Base-by-base conservation (phyloP, 2,113 vertebrate genomes). In the Myanophis thanlyinensis region DNA sequence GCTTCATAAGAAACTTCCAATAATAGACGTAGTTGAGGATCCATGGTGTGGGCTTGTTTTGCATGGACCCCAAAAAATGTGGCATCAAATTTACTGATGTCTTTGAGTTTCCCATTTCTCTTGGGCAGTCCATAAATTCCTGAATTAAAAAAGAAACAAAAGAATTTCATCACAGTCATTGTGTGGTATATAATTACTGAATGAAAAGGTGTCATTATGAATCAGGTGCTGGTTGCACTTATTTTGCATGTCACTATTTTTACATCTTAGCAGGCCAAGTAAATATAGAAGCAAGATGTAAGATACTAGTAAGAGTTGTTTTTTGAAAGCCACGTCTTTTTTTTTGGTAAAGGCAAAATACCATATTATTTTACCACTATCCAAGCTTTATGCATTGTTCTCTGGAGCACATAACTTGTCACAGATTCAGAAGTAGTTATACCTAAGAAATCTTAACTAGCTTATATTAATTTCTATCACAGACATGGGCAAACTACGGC, bases 1-100 rank as follows among this genome's bases (percentile, higher is more conserved):
- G 99, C 98, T 96, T 99, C 99, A 0, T 99, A 99, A 92, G 98
- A 96, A 54, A 98, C 96, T 97, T 99, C 99, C 92, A 99, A 95
- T 92, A 99, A 96, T 95, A 99, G 92, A 1, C 99, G 98, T 73
- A 99, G 98, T 89, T 99, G 99, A 62, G 99, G 99, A 96, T 99
- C 99, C 99, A 99, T 99, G 0, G 98, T 99, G 95, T 99, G 97
- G 13, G 99, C 99, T 97, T 99, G 99, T 96, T 99, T 99, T 87
- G 99, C 98, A 98, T 99, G 96, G 97, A 99, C 94, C 93, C 99
- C 97, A 40, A 99, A 99, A 96, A 99, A 99, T 0, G 98, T 96
- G 12, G 99, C 99, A 44, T 99, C 99, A 51, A 99, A 99, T 96
- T 97, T 98, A 96, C 98, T 98, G 93, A 99, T 98, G 94, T 99